Base-by-base conservation (phyloP, 2,113 vertebrate species). In the Cyphomyrus discorhynchus region DNA sequence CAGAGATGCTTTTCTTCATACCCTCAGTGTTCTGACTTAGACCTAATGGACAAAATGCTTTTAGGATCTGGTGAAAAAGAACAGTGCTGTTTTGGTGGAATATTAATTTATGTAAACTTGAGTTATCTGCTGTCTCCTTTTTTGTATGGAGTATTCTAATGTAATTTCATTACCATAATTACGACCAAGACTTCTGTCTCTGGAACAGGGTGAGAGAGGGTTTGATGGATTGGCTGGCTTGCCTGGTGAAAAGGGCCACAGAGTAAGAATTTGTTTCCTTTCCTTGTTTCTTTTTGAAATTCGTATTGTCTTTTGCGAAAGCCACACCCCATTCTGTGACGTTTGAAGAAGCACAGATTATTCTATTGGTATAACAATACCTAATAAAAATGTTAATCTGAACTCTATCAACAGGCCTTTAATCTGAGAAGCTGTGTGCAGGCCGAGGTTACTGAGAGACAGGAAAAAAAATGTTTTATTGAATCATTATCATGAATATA, bases 181-280 rank as follows among this genome's bases (percentile, higher is more conserved):
- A 42, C 0, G 6, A 89, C 3, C 7, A 70, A 82, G 42, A 46
- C 90, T 89, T 87, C 82, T 91, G 46, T 70, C 24, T 91, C 5
- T 89, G 2, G 90, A 74, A 27, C 89, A 99, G 98, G 98, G 98
- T 88, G 98, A 99, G 94, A 93, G 98, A 70, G 98, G 98, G 1
- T 99, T 99, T 2, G 98, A 99, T 74, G 98, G 98, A 35, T 94
- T 99, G 89, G 97, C 98, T 66, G 98, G 98, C 90, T 94, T 99
- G 90, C 98, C 98, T 0, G 98, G 98, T 4, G 98, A 99, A 95
- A 99, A 99, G 90, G 98, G 98, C 88, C 97, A 99, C 89, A 96
- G 98, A 93, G 98, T 99, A 88, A 97, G 97, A 4, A 3, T n/a
- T 19, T 89, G 0, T 88, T 53, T 53, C 39, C 53, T 35, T n/a